Evolutionary conservation across 2,888 invertebrate genomes (phyloP).

Genomic region (Antheraea yamamai): DNA sequence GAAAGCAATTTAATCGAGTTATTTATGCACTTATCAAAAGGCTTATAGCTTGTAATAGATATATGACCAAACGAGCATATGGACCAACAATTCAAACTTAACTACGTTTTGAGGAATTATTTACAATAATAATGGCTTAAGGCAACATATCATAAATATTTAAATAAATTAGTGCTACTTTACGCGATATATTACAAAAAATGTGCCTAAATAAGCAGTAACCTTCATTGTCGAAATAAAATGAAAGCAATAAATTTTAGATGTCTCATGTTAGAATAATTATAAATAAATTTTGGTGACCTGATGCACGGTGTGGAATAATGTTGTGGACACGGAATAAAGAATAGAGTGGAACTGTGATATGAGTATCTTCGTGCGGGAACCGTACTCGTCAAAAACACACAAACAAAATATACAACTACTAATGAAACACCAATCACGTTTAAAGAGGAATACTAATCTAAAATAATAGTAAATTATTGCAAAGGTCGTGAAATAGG

Average conservation of each 20-base stretch:
- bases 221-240: background rate
- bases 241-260: background rate
- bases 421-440: too few species aligned
- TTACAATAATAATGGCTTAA: background rate
- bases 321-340: background rate
- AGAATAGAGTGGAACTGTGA: too few species aligned
- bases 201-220: conserved; percentile 1
- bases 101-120: background rate
- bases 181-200: background rate
- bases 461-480: too few species aligned
- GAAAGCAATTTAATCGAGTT: too few species aligned
- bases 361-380: too few species aligned
- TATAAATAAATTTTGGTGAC: background rate
- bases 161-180: background rate
- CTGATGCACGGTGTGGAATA: background rate
- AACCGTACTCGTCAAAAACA: too few species aligned
- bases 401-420: too few species aligned
- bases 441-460: too few species aligned
- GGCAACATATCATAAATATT: background rate
- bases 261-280: background rate
- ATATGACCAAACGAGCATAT: too few species aligned
- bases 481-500: too few species aligned
- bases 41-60: too few species aligned
- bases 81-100: background rate
- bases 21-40: too few species aligned